These are phyloP conservation scores for Ophiodon elongatus DNA, from an alignment of 2,113 vertebrate species.

Conservation along the genomic window DNA sequence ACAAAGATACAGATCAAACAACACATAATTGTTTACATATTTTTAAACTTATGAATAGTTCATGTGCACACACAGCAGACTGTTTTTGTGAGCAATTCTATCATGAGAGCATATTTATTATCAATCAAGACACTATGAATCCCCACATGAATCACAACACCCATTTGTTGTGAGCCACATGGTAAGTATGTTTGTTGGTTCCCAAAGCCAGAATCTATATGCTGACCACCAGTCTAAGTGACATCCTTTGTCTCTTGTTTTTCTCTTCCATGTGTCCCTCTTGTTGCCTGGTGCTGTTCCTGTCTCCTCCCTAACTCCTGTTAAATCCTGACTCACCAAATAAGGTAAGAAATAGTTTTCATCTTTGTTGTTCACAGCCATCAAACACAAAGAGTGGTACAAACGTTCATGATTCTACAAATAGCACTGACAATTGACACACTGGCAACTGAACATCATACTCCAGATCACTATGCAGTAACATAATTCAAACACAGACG, in stretches of 20 bases:
- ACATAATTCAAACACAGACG: background rate
- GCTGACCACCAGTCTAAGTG: slow-evolving; percentile 67
- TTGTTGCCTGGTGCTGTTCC: slow-evolving; percentile 36
- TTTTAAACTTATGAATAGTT: background rate
- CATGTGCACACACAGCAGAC: background rate
- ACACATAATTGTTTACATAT: background rate
- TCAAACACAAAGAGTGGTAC: slow-evolving; percentile 17
- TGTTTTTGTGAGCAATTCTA: slow-evolving; percentile 2
- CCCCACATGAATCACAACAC: slow-evolving; percentile 5
- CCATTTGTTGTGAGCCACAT: slow-evolving; percentile 7
- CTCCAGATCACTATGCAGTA: background rate
- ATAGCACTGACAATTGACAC: background rate
- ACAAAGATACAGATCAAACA: background rate
- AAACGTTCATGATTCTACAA: slow-evolving; percentile 8
- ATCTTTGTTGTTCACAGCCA: slow-evolving; percentile 18
- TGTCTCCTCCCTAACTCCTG: slow-evolving; percentile 42
- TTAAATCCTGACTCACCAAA: slow-evolving; percentile 59
- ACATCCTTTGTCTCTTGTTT: slow-evolving; percentile 47
- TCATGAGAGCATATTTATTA: background rate
- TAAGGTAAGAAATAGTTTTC: slow-evolving; percentile 80
- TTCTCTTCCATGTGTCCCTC: slow-evolving; percentile 73
- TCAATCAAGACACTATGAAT: background rate
- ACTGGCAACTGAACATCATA: background rate
- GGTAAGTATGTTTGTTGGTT: slow-evolving; percentile 75
- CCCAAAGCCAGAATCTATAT: slow-evolving; percentile 42